Evolutionary conservation across 2,113 vertebrate genomes (phyloP), one percentile per base, ranked within the genome.

Genomic region (Anhinga rufa): DNA sequence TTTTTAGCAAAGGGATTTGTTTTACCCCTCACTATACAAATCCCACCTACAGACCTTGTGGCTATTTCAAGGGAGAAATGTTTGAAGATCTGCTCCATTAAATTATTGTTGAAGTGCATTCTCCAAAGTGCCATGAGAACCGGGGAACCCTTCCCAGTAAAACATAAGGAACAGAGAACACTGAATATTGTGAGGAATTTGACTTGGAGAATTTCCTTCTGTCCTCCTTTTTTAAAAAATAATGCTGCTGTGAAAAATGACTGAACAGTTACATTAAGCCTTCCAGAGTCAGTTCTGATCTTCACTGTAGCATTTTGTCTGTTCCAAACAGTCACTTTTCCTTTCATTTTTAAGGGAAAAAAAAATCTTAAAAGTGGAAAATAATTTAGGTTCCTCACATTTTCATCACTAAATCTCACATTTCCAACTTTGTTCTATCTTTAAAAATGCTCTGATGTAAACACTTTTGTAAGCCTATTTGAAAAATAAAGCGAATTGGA

Each of bases 231-330:
- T 87, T 51, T 92, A 61, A 92, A 84, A 72, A 83, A 81, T 68
- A 90, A 68, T 62, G 7, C 2, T 93, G 48, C 44, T 95, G 46
- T 69, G 69, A 46, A 84, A 95, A 97, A 92, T 49, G 6, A 48
- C 82, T 89, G 49, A 79, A n/a, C 4, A 74, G 40, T 22, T 89
- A 38, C n/a, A 49, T 90, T 88, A 69, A 93, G 55, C 54, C 70
- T 92, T 82, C 28, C 61, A 88, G 48, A 96, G 24, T 76, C 60
- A 89, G 52, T 78, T 96, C 78, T 92, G 52, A 84, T 86, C 90
- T 87, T 86, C 42, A 65, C 36, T 76, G 57, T 10, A 90, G 48
- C 28, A 74, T 86, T 92, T 88, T n/a, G 1, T 82, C 77, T 86
- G 16, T 70, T 95, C 74, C 75, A 49, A 80, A 82, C 65, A 80